Base-by-base conservation (phyloP, 92 coral and sea anemone genomes). In the Parazoanthus darwini region DNA sequence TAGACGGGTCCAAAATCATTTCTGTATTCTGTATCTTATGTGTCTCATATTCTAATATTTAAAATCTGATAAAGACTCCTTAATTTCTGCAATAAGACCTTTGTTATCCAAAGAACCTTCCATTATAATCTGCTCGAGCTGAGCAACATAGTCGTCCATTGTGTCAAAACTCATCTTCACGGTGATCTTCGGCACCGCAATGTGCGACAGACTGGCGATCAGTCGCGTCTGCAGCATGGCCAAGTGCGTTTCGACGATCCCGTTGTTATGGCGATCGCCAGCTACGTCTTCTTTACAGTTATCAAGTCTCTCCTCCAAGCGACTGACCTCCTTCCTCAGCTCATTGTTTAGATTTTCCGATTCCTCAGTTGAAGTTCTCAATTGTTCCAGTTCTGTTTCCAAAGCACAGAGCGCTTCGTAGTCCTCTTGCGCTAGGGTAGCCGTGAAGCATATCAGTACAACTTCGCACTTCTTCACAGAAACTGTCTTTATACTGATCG, bases 171-270 rank as follows among this genome's bases (percentile, higher is more conserved):
- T 97, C 50, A 97, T 91, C 85, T 95, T 97, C 56, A 94, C 94
- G 29, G 94, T 94, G 63, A 97, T 91, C 81, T 85, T 91, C 10
- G 95, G 96, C 80, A 93, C 92, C 79, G 90, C 94, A 43, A 97
- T 94, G 67, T 92, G 93, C 9, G 99, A 97, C 51, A 97, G 92
- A 44, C 97, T 92, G 46, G 99, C 99, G 50, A 97, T 97, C 74
- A 97, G 93, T 16, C 96, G 94, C 8, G 97, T 91, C 93, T 97
- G 99, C 51, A 97, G 90, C 86, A 97, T 93, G 33, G 98, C 98
- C 23, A 97, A 94, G 87, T 95, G 96, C 15, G 99, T 97, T 74
- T 94, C 93, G 51, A 95, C 91, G 78, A 94, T 93, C 63, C 99
- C 98, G 66, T 96, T 92, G 59, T 94, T 91, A 89, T 91, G 96